Evolutionary conservation across 2,888 invertebrate species (phyloP).

Genomic region (Melipona bicolor): DNA sequence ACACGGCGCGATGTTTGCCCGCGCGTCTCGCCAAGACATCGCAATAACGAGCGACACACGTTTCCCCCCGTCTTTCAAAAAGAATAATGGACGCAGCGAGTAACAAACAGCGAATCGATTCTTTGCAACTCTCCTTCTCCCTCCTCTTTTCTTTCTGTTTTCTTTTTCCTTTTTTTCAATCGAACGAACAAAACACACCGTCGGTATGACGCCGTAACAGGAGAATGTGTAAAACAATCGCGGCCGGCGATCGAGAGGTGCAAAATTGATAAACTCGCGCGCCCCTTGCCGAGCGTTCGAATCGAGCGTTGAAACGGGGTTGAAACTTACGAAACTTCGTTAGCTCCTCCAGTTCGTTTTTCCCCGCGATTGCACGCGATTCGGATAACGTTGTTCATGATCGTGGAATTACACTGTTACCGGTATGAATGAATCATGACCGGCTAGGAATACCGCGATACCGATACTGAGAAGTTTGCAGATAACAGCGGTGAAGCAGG

Average conservation of each 20-base stretch:
- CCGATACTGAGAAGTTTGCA: constrained; percentile 71
- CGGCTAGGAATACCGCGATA: constrained; percentile 71
- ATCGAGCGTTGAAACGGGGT: constrained; percentile 39
- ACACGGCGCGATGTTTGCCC: constrained; percentile 48
- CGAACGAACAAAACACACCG: not conserved
- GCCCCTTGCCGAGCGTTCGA: constrained; percentile 24
- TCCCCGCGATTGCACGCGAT: constrained; percentile 62
- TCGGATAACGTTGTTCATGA: constrained; percentile 51
- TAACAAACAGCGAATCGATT: not conserved
- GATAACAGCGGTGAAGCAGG: constrained; percentile 56
- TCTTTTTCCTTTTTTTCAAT: not conserved
- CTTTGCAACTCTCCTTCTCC: not conserved
- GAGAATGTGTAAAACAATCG: not conserved
- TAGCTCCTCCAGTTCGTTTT: constrained; percentile 29
- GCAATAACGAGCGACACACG: constrained; percentile 29
- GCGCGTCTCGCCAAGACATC: constrained; percentile 15
- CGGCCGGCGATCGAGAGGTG: constrained; percentile 26
- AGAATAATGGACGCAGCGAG: not conserved
- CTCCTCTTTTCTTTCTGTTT: not conserved
- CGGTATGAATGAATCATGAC: constrained; percentile 63
- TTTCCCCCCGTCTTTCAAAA: not conserved
- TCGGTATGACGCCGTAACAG: not conserved
- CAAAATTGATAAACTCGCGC: constrained; percentile 44
- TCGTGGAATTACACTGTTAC: constrained; percentile 59
- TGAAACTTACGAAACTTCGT: constrained; percentile 22